Conservation (phyloP, 2,797 vertebrate species). For the Sebastes cheni region DNA sequence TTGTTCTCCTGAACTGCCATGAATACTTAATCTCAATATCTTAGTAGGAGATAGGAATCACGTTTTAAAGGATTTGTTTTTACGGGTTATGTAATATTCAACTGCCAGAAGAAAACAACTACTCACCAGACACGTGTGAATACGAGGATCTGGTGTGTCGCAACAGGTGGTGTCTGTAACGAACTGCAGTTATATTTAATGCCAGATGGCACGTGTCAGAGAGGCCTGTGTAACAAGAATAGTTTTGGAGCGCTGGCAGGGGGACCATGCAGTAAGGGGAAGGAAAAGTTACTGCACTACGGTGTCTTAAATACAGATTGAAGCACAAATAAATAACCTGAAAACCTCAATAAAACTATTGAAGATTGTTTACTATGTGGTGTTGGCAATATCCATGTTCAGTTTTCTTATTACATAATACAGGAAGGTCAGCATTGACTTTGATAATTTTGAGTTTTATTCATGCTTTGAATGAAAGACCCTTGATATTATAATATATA, state of each 20-base stretch:
- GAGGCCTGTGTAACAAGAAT: constrained; percentile 37
- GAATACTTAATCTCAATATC: neutral
- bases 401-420: neutral
- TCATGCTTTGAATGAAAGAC: neutral
- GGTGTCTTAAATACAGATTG: neutral
- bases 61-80: neutral
- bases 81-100: constrained; percentile 31
- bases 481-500: neutral
- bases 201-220: constrained; percentile 45
- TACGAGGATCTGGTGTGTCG: constrained; percentile 11
- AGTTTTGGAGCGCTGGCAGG: constrained; percentile 12
- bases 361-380: neutral
- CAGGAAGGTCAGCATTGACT: neutral
- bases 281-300: neutral
- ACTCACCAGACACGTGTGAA: neutral
- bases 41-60: neutral
- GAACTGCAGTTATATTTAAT: constrained; percentile 43
- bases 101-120: constrained; percentile 10
- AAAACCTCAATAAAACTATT: constrained; percentile 30
- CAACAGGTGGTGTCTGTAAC: constrained; percentile 51
- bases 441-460: neutral
- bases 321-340: neutral
- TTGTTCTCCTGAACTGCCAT: neutral
- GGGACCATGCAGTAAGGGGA: neutral
- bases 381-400: neutral